phyloP scores from a whole-genome alignment of 2,888 invertebrate genomes.

The Nemapogon koenigi region DNA sequence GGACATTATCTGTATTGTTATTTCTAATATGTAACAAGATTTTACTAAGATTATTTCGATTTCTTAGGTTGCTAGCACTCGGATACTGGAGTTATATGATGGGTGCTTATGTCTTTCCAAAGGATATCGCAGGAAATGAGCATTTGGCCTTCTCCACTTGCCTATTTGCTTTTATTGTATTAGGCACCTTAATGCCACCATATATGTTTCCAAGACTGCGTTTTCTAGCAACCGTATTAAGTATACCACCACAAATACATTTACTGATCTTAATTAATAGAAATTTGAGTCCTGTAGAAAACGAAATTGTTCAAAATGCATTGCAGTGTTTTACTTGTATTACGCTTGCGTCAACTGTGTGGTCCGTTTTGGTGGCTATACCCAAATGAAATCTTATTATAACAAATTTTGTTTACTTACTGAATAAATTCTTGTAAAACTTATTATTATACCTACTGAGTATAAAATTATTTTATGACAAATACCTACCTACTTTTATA shows the following conservation, averaged over 20 bases:
- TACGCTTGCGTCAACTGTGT: constrained; percentile 28
- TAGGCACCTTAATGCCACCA: constrained; percentile 27
- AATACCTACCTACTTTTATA: neutral
- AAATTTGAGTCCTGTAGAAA: constrained; percentile 22
- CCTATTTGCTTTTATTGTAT: constrained; percentile 26
- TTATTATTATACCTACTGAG: neutral
- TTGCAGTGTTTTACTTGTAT: constrained; percentile 25
- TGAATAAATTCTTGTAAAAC: no score
- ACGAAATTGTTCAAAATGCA: constrained; percentile 24
- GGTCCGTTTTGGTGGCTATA: no score
- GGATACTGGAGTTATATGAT: constrained; percentile 39
- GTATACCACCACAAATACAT: constrained; percentile 36
- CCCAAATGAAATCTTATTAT: no score
- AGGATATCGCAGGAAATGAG: constrained; percentile 17
- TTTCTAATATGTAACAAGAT: no score
- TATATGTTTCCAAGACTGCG: constrained; percentile 29
- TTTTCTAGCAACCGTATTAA: constrained; percentile 26
- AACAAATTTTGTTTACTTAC: no score
- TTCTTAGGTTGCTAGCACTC: constrained; percentile 27
- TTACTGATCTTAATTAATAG: constrained; percentile 30
- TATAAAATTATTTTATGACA: neutral
- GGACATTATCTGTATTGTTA: no score
- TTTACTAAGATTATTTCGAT: constrained; percentile 15
- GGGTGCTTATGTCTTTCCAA: constrained; percentile 26
- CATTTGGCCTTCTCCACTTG: constrained; percentile 22